Evolutionary conservation across 2,113 vertebrate genomes (phyloP).

Genomic region (Chloropsis hardwickii): DNA sequence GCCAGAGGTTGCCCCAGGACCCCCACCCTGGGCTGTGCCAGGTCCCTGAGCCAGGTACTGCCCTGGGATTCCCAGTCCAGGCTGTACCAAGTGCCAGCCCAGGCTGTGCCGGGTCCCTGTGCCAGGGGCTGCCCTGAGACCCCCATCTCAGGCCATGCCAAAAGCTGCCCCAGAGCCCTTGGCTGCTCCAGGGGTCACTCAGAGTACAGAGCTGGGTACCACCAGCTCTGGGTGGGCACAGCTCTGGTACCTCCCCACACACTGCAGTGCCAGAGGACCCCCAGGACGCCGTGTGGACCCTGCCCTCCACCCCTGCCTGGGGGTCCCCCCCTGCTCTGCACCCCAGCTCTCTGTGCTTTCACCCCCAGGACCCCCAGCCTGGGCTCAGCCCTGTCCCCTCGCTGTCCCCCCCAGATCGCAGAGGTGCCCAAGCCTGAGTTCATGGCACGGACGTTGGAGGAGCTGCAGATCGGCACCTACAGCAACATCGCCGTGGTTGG

Average conservation of each 20-base stretch:
- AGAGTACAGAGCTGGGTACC: not conserved
- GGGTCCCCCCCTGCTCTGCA: not conserved
- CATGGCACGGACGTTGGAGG: slow-evolving; percentile 83
- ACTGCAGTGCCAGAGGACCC: not conserved
- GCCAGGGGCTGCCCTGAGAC: not conserved
- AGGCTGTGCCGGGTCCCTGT: not conserved
- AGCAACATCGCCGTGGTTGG: slow-evolving; percentile 89
- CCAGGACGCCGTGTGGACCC: rapidly evolving
- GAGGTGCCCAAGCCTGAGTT: slow-evolving; percentile 94
- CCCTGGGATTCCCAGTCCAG: not conserved
- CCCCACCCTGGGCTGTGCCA: not conserved
- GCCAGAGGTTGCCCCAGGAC: no score
- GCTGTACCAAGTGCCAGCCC: not conserved
- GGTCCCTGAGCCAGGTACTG: not conserved
- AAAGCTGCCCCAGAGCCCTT: not conserved
- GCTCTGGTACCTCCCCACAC: rapidly evolving
- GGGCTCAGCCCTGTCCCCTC: not conserved
- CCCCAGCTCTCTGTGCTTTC: not conserved
- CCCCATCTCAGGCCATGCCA: rapidly evolving
- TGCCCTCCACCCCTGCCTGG: rapidly evolving
- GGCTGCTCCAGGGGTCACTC: not conserved
- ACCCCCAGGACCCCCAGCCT: not conserved
- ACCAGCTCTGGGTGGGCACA: not conserved
- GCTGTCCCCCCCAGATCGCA: slow-evolving; percentile 80
- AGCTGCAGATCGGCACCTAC: slow-evolving; percentile 91